Base-by-base conservation (phyloP, 1,140 invertebrate genomes). In the Cyclargus thomasi region DNA sequence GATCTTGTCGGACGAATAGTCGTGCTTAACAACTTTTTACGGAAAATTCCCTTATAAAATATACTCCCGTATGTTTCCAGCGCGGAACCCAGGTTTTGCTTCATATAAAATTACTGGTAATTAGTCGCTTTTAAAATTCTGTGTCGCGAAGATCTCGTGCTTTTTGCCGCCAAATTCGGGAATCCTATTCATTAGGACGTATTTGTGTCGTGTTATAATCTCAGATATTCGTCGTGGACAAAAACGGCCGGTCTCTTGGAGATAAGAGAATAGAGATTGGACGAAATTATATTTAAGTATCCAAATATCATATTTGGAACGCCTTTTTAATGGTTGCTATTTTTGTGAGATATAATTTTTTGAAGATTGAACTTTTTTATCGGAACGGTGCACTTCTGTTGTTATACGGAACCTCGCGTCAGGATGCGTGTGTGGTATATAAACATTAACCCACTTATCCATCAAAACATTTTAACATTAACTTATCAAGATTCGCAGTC, bases 121-220 rank as follows among this genome's bases (percentile, higher is more conserved):
- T 80, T 80, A 78, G 70, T 62, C 18, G n/a, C 73, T 70, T 74
- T 77, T 74, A 72, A 75, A 67, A 77, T 77, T 72, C 70, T 71
- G 55, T 59, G 55, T 11, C 55, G 55, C 11, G n/a, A 55, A 55
- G 14, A 20, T 59, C 14, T 59, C 55, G 53, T 55, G 18, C 10
- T 59, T 59, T 59, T 59, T 59, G 55, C 55, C 18, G 55, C 55
- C 55, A 22, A 59, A 59, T 59, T 59, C 55, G 18, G 55, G 55
- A 59, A 59, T 59, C 55, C 55, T 59, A 59, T 59, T 59, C 55
- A 59, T 59, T 59, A 59, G 55, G 55, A 20, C 18, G 55, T 59
- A 59, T 20, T 59, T 59, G 55, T 59, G 17, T 20, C 55, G 55
- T 59, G 55, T 59, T 59, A 59, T 59, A 59, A 59, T 59, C 55